Evolutionary conservation across 1,140 invertebrate species (phyloP), one percentile per base, ranked within the genome.

Genomic region (Polyergus mexicanus): DNA sequence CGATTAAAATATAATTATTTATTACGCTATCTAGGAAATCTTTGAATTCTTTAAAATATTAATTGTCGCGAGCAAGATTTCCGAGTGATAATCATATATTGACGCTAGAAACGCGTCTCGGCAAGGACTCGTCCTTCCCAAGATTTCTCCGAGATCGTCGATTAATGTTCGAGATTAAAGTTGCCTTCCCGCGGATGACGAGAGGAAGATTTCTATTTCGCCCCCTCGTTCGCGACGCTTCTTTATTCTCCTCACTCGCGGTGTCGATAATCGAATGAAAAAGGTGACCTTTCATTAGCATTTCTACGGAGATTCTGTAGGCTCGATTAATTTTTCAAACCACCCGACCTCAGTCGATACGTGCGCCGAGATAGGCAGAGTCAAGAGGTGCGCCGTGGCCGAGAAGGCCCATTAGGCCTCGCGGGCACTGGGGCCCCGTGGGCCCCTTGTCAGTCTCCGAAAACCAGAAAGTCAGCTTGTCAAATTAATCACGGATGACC

Each of bases 401-500:
- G 60, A 84, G 87, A 81, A 86, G 92, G 88, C 89, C 93, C 90
- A 92, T 93, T 92, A 93, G 86, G 90, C 80, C 88, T 88, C 86
- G 85, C 86, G 89, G 66, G 92, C 91, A 91, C 90, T 89, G 88
- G 84, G 86, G 90, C 89, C 91, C 89, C 90, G 74, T 86, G 54
- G 76, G 89, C 58, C 89, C 91, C 93, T 94, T 93, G 94, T 94
- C 94, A 93, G 92, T 93, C 92, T 93, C 93, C 93, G 91, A 95
- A 95, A 95, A 95, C 94, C 94, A 94, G 94, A 95, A 95, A 95
- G 94, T 95, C 94, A 94, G 93, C 95, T 95, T 95, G 94, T 95
- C 94, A 95, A 95, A 95, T 95, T 95, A 95, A 95, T 95, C 94
- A 95, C 93, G 94, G 95, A 94, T 95, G 94, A 95, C 95, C 94